phyloP scores from a whole-genome alignment of 1,140 invertebrate species.

The Drosophila sulfurigaster region DNA sequence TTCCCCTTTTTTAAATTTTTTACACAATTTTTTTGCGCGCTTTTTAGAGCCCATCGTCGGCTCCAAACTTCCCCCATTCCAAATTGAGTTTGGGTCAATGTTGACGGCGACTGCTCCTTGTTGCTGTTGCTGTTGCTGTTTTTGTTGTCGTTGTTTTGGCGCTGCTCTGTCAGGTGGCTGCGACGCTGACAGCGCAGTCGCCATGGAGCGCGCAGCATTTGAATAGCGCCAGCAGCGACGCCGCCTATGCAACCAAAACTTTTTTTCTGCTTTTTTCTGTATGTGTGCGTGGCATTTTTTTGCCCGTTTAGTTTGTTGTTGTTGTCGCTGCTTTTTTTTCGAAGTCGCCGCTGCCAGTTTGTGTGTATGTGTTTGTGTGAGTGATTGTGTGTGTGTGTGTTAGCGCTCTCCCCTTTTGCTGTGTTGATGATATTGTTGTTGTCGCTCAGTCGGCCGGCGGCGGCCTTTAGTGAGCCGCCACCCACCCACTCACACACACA shows the following conservation, averaged over 20 bases:
- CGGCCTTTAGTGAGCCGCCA: conserved; percentile 77
- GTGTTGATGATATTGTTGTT: conserved; percentile 51
- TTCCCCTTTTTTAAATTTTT: conserved; percentile 80
- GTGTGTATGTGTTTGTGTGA: conserved; percentile 50
- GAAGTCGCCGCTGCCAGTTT: conserved; percentile 56
- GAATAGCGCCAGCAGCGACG: conserved; percentile 75
- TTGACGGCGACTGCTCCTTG: conserved; percentile 60
- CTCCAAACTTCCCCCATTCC: conserved; percentile 47
- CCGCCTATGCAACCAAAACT: conserved; percentile 79
- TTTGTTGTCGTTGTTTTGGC: conserved; percentile 58
- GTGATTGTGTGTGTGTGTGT: conserved; percentile 48
- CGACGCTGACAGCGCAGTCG: conserved; percentile 50
- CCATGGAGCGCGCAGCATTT: conserved; percentile 64
- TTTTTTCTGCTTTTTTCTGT: conserved; percentile 60
- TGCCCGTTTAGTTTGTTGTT: conserved; percentile 73
- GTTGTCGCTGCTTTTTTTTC: conserved; percentile 63
- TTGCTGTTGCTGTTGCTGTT: conserved; percentile 45
- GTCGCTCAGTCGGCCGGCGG: conserved; percentile 71
- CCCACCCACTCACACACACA: conserved; percentile 40
- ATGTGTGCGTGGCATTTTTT: conserved; percentile 64
- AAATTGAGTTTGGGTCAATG: conserved; percentile 80
- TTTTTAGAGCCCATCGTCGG: conserved; percentile 71
- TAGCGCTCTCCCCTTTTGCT: conserved; percentile 48
- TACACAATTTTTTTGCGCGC: conserved; percentile 76
- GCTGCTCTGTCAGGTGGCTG: conserved; percentile 75